These are phyloP conservation scores for Chondrilla cf. caribensis DNA, from an alignment of 37 sponge, comb jelly and placozoan genomes.

Conservation along the genomic window DNA sequence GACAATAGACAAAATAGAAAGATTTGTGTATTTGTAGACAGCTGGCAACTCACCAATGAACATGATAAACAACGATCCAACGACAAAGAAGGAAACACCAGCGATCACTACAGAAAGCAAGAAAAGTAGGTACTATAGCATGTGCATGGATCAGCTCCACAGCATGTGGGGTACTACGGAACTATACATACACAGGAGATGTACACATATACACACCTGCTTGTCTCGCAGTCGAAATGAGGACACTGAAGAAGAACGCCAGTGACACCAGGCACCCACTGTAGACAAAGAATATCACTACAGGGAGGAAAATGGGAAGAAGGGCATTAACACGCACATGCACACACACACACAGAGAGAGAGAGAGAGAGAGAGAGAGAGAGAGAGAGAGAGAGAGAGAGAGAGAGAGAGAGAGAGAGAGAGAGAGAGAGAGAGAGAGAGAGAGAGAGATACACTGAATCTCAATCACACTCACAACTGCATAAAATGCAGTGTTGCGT, in stretches of 20 bases:
- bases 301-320: background rate
- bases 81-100: constrained; percentile 70
- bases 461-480: too few relatives aligned
- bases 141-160: background rate
- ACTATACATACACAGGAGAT: background rate
- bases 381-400: constrained; percentile 6
- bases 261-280: constrained; percentile 71
- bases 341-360: background rate
- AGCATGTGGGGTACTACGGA: too few relatives aligned
- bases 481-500: background rate
- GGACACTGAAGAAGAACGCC: constrained; percentile 81
- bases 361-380: background rate
- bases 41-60: constrained; percentile 51
- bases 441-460: background rate
- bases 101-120: constrained; percentile 32
- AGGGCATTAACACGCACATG: background rate
- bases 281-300: constrained; percentile 76
- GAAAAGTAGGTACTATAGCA: background rate
- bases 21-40: too few relatives aligned
- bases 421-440: constrained; percentile 30
- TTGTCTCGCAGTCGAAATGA: constrained; percentile 56
- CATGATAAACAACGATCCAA: constrained; percentile 60
- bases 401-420: constrained; percentile 24
- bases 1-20: too few relatives aligned
- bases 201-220: constrained; percentile 43